Base-by-base conservation (phyloP, 2,797 vertebrate genomes). In the Centroberyx gerrardi region DNA sequence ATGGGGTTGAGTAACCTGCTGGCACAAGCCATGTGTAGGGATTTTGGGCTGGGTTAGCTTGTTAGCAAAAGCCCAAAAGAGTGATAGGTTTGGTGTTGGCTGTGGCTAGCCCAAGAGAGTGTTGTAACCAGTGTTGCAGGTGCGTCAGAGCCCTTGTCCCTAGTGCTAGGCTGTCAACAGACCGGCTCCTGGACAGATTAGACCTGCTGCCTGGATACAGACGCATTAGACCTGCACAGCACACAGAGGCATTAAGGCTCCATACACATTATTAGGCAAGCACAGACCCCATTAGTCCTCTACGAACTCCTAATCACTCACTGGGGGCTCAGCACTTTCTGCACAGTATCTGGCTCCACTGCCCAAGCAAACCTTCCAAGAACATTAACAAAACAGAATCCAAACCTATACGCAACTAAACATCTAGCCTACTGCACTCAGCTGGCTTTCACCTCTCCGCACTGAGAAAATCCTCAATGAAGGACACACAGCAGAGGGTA, bases 181-280 rank as follows among this genome's bases (percentile, higher is more conserved):
- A 76, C 67, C 60, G 63, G 87, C 86, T 82, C 80, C 36, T 36
- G 82, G 88, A 92, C 82, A 85, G 90, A 92, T 88, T 93, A 93
- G 78, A 83, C 74, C 69, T 58, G 87, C 88, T 91, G 91, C 91
- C 67, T 88, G 88, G 90, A 92, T 85, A 94, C 90, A 77, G 81
- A 82, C 75, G 74, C 82, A 93, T 91, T 89, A 92, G 87, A 86
- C 78, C 81, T 86, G 84, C 68, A 85, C 81, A 79, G 85, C 88
- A 77, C 83, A 90, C 82, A 80, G 74, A 61, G 53, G 84, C 78
- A 88, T 88, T 91, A 92, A 54, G 73, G 78, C 74, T 68, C 38
- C 64, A 76, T 59, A 68, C 80, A 84, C 76, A 83, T 68, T 84
- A 76, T 82, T 65, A 80, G 51, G 70, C 80, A 68, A 73, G 67